A percentile compares a stretch with the other conserved stretches of the same genome.
These are phyloP conservation scores for Poeciliopsis presidionis DNA, from an alignment of 2,797 vertebrate genomes.

Conservation along the genomic window DNA sequence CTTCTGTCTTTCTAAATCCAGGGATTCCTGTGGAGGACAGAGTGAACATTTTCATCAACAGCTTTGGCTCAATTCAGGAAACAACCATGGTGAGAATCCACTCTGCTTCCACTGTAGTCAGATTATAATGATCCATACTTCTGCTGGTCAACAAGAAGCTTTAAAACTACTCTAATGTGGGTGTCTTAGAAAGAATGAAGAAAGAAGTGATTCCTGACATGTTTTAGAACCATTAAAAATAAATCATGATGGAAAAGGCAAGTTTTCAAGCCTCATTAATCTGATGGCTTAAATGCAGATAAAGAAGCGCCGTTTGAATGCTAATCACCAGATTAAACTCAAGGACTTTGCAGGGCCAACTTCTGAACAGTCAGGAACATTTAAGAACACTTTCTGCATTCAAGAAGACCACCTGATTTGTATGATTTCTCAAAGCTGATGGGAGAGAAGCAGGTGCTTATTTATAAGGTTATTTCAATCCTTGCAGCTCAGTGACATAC, in stretches of 20 bases:
- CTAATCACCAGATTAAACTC: slow-evolving; percentile 62
- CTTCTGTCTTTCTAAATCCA: slow-evolving; percentile 57
- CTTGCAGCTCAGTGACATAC: slow-evolving; percentile 3
- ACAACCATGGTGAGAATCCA: slow-evolving; percentile 94
- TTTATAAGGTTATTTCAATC: slow-evolving; percentile 10
- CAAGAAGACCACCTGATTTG: not conserved
- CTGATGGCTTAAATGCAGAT: slow-evolving; percentile 73
- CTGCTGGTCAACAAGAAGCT: slow-evolving; percentile 25
- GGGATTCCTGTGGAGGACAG: slow-evolving; percentile 97
- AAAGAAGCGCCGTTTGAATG: slow-evolving; percentile 53
- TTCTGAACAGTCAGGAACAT: not conserved
- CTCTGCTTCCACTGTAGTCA: slow-evolving; percentile 1
- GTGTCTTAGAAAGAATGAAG: slow-evolving; percentile 15
- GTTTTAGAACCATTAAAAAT: slow-evolving; percentile 49
- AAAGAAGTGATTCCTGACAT: slow-evolving; percentile 23
- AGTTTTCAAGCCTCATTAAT: slow-evolving; percentile 63
- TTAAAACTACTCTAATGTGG: slow-evolving; percentile 19
- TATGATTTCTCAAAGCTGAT: slow-evolving; percentile 31
- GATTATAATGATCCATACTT: slow-evolving; percentile 42
- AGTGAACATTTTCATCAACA: slow-evolving; percentile 99
- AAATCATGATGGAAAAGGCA: slow-evolving; percentile 48
- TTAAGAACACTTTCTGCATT: slow-evolving; percentile 21
- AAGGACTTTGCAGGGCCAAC: slow-evolving; percentile 47
- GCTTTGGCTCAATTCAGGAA: slow-evolving; percentile 98
- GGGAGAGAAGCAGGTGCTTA: slow-evolving; percentile 27